Percentiles rank a stretch among this genome's conserved stretches.
phyloP scores from a whole-genome alignment of 2,797 vertebrate genomes.

The Eptatretus atami region DNA sequence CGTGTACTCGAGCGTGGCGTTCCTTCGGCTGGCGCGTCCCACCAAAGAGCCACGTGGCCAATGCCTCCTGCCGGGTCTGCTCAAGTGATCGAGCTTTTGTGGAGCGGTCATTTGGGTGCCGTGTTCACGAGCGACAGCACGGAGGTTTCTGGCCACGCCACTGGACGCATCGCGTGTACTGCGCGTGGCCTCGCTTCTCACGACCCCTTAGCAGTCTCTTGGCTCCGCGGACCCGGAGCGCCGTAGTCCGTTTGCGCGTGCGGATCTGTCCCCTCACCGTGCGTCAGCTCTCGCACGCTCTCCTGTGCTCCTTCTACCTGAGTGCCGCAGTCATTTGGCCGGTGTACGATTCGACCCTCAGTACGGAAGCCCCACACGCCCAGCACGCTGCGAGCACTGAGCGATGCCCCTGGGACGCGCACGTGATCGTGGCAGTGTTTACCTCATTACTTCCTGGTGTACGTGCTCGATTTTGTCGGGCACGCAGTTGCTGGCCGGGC shows the following conservation, averaged over 20 bases:
- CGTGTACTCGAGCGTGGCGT: constrained; percentile 36
- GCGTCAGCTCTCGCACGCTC: constrained; percentile 50
- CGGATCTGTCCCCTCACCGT: constrained; percentile 48
- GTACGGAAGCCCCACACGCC: constrained; percentile 31
- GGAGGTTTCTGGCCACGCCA: constrained; percentile 32
- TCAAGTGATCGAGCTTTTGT: constrained; percentile 79
- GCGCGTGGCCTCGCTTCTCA: constrained; percentile 57
- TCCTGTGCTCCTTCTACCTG: constrained; percentile 48
- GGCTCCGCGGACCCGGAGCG: constrained; percentile 28
- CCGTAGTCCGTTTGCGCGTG: constrained; percentile 13
- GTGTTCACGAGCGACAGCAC: constrained; percentile 42
- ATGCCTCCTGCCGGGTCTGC: constrained; percentile 67
- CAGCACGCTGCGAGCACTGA: constrained; percentile 29
- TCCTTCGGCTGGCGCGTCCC: constrained; percentile 56
- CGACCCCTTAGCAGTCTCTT: constrained; percentile 37
- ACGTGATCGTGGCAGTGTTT: constrained; percentile 59
- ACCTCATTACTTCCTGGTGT: constrained; percentile 46
- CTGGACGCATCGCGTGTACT: constrained; percentile 80
- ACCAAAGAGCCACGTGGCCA: constrained; percentile 39
- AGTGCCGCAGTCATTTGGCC: constrained; percentile 64
- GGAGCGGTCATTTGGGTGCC: constrained; percentile 73
- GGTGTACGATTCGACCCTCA: constrained; percentile 75
- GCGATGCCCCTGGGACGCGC: constrained; percentile 65
- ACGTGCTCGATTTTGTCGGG: constrained; percentile 45
- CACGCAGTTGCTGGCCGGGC: constrained; percentile 21